These are phyloP conservation scores for Tetragonisca angustula DNA, from an alignment of 2,888 invertebrate species.

Conservation along the genomic window DNA sequence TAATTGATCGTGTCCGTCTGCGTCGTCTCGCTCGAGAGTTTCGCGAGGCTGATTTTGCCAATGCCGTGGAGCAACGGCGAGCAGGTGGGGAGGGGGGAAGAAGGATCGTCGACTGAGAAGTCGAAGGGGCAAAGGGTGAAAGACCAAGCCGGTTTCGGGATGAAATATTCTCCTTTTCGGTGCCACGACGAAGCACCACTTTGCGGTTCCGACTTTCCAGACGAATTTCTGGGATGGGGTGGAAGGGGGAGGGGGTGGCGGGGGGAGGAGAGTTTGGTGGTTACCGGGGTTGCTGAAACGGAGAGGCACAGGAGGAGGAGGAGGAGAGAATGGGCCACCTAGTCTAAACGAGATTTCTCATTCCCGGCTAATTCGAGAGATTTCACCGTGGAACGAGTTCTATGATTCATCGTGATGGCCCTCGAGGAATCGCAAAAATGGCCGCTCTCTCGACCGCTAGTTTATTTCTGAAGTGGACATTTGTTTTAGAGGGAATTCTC, in stretches of 20 bases:
- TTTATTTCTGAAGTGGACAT: constrained; percentile 2
- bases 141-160: constrained; percentile 56
- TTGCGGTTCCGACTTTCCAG: constrained; percentile 60
- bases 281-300: too few species aligned
- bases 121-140: constrained; percentile 46
- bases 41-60: constrained; percentile 29
- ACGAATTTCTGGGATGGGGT: constrained; percentile 53
- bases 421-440: constrained; percentile 38
- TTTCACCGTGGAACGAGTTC: constrained; percentile 53
- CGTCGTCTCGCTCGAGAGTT: constrained; percentile 30
- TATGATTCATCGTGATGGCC: constrained; percentile 52
- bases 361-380: constrained; percentile 58
- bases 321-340: constrained; percentile 19
- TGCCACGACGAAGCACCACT: constrained; percentile 59
- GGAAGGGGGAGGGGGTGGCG: background rate
- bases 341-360: constrained; percentile 58
- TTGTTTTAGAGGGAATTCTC: background rate
- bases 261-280: too few species aligned
- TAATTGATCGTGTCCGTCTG: constrained; percentile 74
- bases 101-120: constrained; percentile 28
- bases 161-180: constrained; percentile 64
- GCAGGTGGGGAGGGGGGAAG: background rate
- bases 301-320: too few species aligned
- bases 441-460: background rate
- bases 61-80: background rate